Evolutionary conservation across 2,113 vertebrate species (phyloP), one percentile per base, ranked within the genome.

Genomic region (Uropsilus gracilis): DNA sequence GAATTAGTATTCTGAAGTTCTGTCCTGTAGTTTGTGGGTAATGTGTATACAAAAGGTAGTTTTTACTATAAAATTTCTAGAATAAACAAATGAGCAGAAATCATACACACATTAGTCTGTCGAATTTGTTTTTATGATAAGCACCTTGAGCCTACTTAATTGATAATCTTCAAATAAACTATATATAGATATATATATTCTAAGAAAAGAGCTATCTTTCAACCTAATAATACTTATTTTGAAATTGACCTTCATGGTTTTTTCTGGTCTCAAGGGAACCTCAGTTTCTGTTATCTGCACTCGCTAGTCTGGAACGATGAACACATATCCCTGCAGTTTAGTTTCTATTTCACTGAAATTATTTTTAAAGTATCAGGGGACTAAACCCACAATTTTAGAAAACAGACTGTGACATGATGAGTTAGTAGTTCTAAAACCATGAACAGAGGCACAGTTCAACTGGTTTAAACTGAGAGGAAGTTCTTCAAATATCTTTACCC

Each of bases 211-310:
- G 26, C 30, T 42, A 22, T 92, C 96, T 91, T 96, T 96, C 88
- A 96, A 82, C 78, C 93, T 94, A 84, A 94, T 96, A 96, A 96
- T 12, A 18, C 32, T 94, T 30, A 77, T 90, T 97, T 91, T 93
- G 95, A 97, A 97, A 96, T 37, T 95, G 93, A 93, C 95, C 12
- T 97, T 97, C 77, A 95, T 10, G 78, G 87, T 93, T 89, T 61
- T 55, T 97, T 89, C 81, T 59, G 64, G 91, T 96, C 50, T 91
- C 94, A 73, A 88, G 92, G 92, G 69, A 93, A 89, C 14, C 50
- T 96, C 75, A 84, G n/a, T 63, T 96, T 34, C 83, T 87, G 72
- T 90, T 86, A n/a, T 93, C 78, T 96, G 26, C 77, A 95, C 55
- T 89, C 90, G 46, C 42, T 90, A 95, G 44, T 84, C 17, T 61